Evolutionary conservation across 2,888 invertebrate genomes (phyloP).

Genomic region (Yponomeuta malinellus): DNA sequence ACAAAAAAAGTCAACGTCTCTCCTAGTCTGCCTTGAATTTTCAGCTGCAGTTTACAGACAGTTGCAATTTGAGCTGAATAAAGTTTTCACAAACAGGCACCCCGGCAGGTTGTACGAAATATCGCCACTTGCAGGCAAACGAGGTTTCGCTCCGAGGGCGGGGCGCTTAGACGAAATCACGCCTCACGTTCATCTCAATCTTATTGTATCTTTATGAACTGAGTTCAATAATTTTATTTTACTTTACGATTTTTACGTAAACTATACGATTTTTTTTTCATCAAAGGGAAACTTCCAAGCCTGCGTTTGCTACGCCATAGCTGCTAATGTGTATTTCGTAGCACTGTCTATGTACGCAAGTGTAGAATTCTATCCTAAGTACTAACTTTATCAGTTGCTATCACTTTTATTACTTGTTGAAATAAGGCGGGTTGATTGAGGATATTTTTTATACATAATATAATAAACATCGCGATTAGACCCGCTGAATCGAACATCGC

Average conservation of each 20-base stretch:
- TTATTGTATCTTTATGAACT: not conserved
- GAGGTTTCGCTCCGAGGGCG: not conserved
- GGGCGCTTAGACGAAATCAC: not conserved
- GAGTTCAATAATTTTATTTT: not conserved
- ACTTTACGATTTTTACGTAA: not conserved
- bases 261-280: not conserved
- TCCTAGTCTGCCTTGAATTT: conserved; percentile 24
- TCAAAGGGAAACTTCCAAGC: not conserved
- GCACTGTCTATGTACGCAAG: not conserved
- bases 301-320: not conserved
- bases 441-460: not conserved
- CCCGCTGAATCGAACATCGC: too few species aligned
- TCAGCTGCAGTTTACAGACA: conserved; percentile 48
- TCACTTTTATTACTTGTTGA: too few species aligned
- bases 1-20: conserved; percentile 9
- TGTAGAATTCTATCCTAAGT: not conserved
- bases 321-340: not conserved
- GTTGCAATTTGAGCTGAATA: conserved; percentile 49
- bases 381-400: not conserved
- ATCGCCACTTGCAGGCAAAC: conserved; percentile 59
- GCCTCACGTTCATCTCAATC: not conserved
- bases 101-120: conserved; percentile 31
- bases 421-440: not conserved
- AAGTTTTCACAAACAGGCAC: conserved; percentile 56
- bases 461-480: too few species aligned